A percentile compares a stretch with the other conserved stretches of the same genome.
Conservation (phyloP, 2,797 vertebrate genomes). For the Mastacembelus armatus region DNA sequence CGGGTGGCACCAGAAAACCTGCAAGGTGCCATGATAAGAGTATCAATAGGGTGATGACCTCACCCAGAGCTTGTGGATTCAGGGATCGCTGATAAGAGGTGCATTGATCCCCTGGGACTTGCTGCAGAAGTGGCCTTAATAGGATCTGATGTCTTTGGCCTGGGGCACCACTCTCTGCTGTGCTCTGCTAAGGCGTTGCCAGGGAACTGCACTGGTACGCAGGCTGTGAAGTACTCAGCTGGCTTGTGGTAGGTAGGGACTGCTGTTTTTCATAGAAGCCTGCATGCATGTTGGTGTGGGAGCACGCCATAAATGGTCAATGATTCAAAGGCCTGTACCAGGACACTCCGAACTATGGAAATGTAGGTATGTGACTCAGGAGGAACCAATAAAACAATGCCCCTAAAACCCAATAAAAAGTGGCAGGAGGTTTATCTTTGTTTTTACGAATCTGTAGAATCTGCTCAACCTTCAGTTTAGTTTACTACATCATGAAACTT, state of each 20-base stretch:
- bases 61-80: slow-evolving; percentile 58
- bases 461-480: slow-evolving; percentile 41
- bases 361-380: slow-evolving; percentile 65
- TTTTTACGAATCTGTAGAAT: slow-evolving; percentile 42
- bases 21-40: slow-evolving; percentile 44
- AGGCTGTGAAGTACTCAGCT: slow-evolving; percentile 67
- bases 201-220: slow-evolving; percentile 72
- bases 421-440: slow-evolving; percentile 40
- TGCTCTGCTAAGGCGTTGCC: slow-evolving; percentile 75
- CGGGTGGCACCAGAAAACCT: slow-evolving; percentile 36
- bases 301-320: slow-evolving; percentile 79
- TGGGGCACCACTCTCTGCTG: slow-evolving; percentile 55
- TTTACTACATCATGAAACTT: slow-evolving; percentile 54
- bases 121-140: slow-evolving; percentile 78
- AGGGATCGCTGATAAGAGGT: slow-evolving; percentile 74
- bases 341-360: slow-evolving; percentile 67
- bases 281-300: slow-evolving; percentile 39
- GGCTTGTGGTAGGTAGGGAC: slow-evolving; percentile 63
- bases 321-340: slow-evolving; percentile 63
- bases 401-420: slow-evolving; percentile 64
- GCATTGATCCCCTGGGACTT: slow-evolving; percentile 68
- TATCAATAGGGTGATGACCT: slow-evolving; percentile 70
- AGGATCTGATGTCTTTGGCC: slow-evolving; percentile 80
- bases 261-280: slow-evolving; percentile 72
- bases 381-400: slow-evolving; percentile 62